These are phyloP conservation scores for Scaptodrosophila lebanonensis DNA, from an alignment of 1,140 invertebrate species.

Conservation along the genomic window DNA sequence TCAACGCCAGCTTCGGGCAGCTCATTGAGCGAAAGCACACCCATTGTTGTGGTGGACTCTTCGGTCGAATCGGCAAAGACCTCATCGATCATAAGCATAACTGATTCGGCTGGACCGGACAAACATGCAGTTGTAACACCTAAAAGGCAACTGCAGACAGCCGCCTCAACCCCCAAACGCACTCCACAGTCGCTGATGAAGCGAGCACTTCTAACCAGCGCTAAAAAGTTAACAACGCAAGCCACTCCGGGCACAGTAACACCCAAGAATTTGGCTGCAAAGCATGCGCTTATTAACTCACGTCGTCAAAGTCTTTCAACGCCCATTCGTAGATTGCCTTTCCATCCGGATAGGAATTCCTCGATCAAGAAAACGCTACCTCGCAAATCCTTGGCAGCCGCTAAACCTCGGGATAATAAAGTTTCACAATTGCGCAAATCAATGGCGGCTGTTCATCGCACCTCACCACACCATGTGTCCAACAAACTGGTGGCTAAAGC, in stretches of 20 bases:
- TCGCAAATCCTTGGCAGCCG: conserved; percentile 18
- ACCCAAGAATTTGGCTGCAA: not conserved
- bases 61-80: conserved; percentile 36
- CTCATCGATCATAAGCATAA: conserved; percentile 49
- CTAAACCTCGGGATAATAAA: conserved; percentile 43
- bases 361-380: conserved; percentile 1
- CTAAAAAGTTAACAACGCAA: conserved; percentile 53
- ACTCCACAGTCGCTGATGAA: conserved; percentile 68
- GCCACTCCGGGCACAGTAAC: conserved; percentile 2
- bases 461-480: conserved; percentile 24
- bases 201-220: conserved; percentile 57
- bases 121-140: conserved; percentile 23
- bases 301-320: conserved; percentile 33
- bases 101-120: conserved; percentile 23
- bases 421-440: conserved; percentile 44
- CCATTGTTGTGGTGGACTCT: conserved; percentile 28
- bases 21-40: conserved; percentile 27
- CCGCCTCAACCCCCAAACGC: conserved; percentile 43
- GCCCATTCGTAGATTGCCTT: conserved; percentile 39
- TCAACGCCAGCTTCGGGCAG: no score
- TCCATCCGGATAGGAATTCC: conserved; percentile 19
- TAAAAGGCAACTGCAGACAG: conserved; percentile 8
- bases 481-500: conserved; percentile 53
- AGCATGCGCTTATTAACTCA: conserved; percentile 5
- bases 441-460: conserved; percentile 33